A percentile compares a stretch with the other conserved stretches of the same genome.
Evolutionary conservation across 2,888 invertebrate genomes (phyloP).

Genomic region (Trichogramma evanescens): DNA sequence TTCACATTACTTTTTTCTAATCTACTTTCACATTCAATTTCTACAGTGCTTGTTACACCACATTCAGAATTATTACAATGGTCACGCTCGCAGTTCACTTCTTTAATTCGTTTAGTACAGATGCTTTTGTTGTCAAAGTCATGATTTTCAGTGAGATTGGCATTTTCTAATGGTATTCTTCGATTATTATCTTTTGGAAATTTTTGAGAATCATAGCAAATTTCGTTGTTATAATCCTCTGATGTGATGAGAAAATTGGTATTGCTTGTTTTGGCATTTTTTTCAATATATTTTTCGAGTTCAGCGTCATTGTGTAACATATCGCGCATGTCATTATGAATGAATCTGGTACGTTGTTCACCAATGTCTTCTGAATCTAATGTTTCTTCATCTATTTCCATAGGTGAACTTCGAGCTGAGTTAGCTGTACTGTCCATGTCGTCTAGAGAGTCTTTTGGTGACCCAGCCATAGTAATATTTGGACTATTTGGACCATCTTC

Average conservation of each 20-base stretch:
- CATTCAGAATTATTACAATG: slow-evolving; percentile 34
- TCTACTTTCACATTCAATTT: slow-evolving; percentile 39
- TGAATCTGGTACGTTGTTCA: slow-evolving; percentile 37
- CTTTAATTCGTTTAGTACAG: slow-evolving; percentile 48
- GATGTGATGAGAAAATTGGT: slow-evolving; percentile 51
- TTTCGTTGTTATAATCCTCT: slow-evolving; percentile 47
- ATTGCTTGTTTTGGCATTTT: slow-evolving; percentile 56
- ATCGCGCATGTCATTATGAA: slow-evolving; percentile 38
- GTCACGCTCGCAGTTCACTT: slow-evolving; percentile 46
- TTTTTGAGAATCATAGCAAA: slow-evolving; percentile 54
- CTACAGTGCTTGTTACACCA: slow-evolving; percentile 31
- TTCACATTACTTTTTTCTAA: slow-evolving; percentile 46
- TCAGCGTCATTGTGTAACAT: slow-evolving; percentile 25
- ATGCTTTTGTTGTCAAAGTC: slow-evolving; percentile 47
- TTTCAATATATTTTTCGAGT: slow-evolving; percentile 45
- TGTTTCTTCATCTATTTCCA: slow-evolving; percentile 37
- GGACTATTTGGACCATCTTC: slow-evolving; percentile 41
- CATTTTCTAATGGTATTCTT: slow-evolving; percentile 44
- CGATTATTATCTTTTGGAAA: slow-evolving; percentile 51
- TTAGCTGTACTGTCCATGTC: slow-evolving; percentile 42
- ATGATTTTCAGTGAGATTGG: slow-evolving; percentile 46
- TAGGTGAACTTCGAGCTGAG: slow-evolving; percentile 38
- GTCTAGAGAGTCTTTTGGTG: slow-evolving; percentile 40
- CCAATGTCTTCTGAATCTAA: slow-evolving; percentile 39
- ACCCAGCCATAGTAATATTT: slow-evolving; percentile 38